phyloP scores from a whole-genome alignment of 1,140 invertebrate species.

The Eueides isabella region DNA sequence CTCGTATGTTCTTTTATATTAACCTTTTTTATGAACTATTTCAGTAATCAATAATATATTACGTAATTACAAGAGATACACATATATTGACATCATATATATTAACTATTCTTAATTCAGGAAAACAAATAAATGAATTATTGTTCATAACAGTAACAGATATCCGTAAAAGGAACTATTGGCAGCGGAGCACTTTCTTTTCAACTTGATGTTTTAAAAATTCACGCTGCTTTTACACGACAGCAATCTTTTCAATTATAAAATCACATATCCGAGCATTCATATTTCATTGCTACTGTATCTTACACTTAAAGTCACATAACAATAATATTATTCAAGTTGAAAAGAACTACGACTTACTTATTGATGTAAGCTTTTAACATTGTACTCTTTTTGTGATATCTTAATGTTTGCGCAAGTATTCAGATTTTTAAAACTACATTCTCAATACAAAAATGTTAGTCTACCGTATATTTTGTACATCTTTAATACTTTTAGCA shows the following conservation, averaged over 20 bases:
- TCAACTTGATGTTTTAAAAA: constrained; percentile 62
- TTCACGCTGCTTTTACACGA: constrained; percentile 45
- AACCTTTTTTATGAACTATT: not conserved
- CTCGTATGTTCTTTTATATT: not conserved
- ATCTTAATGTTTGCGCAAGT: constrained; percentile 21
- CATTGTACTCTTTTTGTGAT: constrained; percentile 20
- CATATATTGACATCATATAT: not conserved
- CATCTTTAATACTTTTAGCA: constrained; percentile 7
- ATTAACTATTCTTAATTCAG: not conserved
- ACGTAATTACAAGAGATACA: not conserved
- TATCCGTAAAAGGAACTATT: constrained; percentile 53
- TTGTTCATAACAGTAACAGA: constrained; percentile 1
- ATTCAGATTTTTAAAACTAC: constrained; percentile 26
- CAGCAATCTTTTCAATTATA: constrained; percentile 27
- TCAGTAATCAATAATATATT: not conserved
- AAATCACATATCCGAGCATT: not conserved
- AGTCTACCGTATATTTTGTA: not conserved
- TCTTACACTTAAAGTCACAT: constrained; percentile 35
- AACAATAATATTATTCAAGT: constrained; percentile 47
- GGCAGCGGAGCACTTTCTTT: constrained; percentile 64
- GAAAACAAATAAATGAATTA: not conserved
- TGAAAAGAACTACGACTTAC: constrained; percentile 54
- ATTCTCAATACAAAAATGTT: not conserved
- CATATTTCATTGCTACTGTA: constrained; percentile 38
- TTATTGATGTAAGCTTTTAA: constrained; percentile 39